These are phyloP conservation scores for Trinectes maculatus DNA, from an alignment of 2,113 vertebrate genomes.

Conservation along the genomic window DNA sequence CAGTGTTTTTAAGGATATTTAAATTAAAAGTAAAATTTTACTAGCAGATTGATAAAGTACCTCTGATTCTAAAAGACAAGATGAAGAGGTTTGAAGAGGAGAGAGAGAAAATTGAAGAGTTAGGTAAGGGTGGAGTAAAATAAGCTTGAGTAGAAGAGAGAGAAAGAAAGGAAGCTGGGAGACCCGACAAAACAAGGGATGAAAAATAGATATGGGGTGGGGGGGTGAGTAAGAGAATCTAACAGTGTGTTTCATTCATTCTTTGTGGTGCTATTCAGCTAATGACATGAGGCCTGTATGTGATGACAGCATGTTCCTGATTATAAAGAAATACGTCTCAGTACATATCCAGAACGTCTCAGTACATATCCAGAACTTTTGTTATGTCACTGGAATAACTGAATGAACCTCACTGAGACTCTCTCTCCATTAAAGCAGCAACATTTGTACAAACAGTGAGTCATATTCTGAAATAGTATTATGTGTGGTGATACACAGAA, in stretches of 20 bases:
- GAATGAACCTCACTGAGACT: constrained; percentile 8
- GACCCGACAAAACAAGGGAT: too few species aligned
- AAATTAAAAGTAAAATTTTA: too few species aligned
- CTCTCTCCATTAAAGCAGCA: neutral
- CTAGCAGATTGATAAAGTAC: too few species aligned
- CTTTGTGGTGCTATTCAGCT: neutral
- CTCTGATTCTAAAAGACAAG: too few species aligned
- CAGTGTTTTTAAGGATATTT: too few species aligned
- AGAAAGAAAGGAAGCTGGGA: constrained; percentile 10
- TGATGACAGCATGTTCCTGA: constrained; percentile 48
- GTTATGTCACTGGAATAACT: constrained; percentile 5
- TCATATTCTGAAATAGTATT: neutral
- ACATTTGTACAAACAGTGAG: neutral
- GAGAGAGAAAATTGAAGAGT: neutral
- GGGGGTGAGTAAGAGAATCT: neutral
- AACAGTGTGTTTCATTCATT: constrained; percentile 1
- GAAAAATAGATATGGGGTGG: too few species aligned
- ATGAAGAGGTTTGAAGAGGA: neutral
- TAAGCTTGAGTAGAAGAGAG: neutral
- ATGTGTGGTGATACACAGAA: neutral
- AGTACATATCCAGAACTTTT: too few species aligned
- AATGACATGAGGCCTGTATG: constrained; percentile 12
- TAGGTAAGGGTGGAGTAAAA: neutral
- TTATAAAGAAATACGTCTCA: constrained; percentile 9
- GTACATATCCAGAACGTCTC: constrained; percentile 2